Conservation (phyloP, 2,888 invertebrate genomes). For the Acleris cristana region DNA sequence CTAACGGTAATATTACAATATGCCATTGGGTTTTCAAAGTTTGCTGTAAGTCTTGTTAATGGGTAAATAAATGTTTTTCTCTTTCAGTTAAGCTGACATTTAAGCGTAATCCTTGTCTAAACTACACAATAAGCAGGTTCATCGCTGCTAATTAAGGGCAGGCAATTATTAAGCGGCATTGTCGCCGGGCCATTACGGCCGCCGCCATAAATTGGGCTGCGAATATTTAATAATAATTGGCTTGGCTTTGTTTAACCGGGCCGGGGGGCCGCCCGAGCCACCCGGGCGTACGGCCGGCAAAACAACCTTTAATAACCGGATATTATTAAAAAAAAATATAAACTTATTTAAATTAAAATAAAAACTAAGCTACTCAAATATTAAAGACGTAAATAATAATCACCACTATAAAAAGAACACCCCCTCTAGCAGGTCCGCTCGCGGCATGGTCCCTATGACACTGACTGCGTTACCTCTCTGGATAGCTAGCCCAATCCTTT, state of each 20-base stretch:
- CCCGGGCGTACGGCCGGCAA: constrained; percentile 52
- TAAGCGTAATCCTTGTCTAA: not conserved
- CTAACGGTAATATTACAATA: no score
- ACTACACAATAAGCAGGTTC: constrained; percentile 16
- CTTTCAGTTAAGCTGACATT: not conserved
- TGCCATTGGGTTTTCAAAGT: no score
- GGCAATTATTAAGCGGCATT: constrained; percentile 56
- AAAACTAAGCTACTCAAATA: no score
- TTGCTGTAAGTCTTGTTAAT: no score
- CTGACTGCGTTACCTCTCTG: no score
- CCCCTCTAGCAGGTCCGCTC: no score
- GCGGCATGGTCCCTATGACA: no score
- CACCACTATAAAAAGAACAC: no score
- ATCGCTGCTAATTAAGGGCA: constrained; percentile 51
- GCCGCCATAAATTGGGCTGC: constrained; percentile 55
- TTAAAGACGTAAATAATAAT: no score
- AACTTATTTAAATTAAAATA: no score
- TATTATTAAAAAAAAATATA: not conserved
- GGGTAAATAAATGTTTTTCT: no score
- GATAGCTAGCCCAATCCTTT: no score
- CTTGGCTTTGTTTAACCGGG: constrained; percentile 58
- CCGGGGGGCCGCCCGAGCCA: constrained; percentile 45
- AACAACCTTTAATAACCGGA: constrained; percentile 31
- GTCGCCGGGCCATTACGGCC: constrained; percentile 63
- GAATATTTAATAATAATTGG: constrained; percentile 67